These are phyloP conservation scores for Synchiropus splendidus DNA, from an alignment of 2,113 vertebrate species.

Conservation along the genomic window DNA sequence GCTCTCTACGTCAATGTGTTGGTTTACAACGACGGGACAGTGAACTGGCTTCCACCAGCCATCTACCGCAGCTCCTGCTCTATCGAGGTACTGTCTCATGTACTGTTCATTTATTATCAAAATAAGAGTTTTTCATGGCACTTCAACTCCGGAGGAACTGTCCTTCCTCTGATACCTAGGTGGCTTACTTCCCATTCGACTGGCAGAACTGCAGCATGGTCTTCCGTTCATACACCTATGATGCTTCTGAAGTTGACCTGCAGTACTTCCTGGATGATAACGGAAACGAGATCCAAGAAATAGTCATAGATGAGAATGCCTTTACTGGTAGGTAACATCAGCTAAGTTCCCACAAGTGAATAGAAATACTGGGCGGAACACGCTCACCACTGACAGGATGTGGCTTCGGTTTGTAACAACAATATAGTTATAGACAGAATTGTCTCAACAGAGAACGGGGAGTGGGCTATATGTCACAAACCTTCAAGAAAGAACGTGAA, in stretches of 20 bases:
- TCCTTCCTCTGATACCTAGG: slow-evolving; percentile 46
- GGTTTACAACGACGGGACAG: slow-evolving; percentile 64
- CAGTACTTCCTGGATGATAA: slow-evolving; percentile 64
- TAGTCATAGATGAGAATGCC: slow-evolving; percentile 79
- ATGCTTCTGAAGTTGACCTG: slow-evolving; percentile 76
- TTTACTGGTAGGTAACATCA: slow-evolving; percentile 70
- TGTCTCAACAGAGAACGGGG: slow-evolving; percentile 71
- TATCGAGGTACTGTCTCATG: slow-evolving; percentile 40
- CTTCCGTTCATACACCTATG: slow-evolving; percentile 83
- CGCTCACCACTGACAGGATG: too few species aligned
- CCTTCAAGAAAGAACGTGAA: slow-evolving; percentile 70
- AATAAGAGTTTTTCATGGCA: background rate
- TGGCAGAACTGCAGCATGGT: slow-evolving; percentile 92
- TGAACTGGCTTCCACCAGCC: slow-evolving; percentile 79
- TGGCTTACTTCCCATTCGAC: slow-evolving; percentile 85
- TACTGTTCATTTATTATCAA: background rate
- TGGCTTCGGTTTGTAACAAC: too few species aligned
- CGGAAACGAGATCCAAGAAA: slow-evolving; percentile 68
- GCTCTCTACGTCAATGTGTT: slow-evolving; percentile 77
- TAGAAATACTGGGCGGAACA: too few species aligned
- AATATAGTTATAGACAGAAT: too few species aligned
- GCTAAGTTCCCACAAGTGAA: too few species aligned
- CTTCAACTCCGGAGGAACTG: background rate
- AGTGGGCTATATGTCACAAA: slow-evolving; percentile 83
- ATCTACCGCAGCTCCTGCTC: slow-evolving; percentile 80